These are phyloP conservation scores for Crocuta crocuta DNA, from an alignment of 2,113 vertebrate species.

Conservation along the genomic window DNA sequence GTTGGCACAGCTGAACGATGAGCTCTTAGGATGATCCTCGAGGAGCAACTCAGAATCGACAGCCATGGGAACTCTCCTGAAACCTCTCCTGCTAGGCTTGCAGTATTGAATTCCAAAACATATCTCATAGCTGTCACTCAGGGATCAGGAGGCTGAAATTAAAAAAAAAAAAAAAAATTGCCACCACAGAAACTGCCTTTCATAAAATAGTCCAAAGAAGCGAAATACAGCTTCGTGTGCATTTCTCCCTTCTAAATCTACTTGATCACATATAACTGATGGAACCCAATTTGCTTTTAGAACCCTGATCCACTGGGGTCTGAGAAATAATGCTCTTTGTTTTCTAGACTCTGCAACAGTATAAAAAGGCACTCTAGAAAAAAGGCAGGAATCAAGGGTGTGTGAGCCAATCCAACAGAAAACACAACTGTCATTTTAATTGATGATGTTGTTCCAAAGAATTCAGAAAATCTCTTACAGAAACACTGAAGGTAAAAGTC, in stretches of 20 bases:
- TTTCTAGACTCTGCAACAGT: not conserved
- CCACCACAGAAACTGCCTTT: not conserved
- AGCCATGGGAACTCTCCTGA: not conserved
- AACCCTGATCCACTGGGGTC: not conserved
- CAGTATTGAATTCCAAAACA: not conserved
- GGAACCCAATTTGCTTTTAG: not conserved
- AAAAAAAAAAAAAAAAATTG: not conserved
- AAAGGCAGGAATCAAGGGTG: not conserved
- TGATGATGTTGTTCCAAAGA: not conserved
- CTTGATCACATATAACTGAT: not conserved
- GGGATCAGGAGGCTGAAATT: not conserved
- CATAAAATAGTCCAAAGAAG: not conserved
- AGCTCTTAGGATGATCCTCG: not conserved
- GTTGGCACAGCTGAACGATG: not conserved
- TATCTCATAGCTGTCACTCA: not conserved
- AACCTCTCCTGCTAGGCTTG: not conserved
- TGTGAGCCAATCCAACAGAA: not conserved
- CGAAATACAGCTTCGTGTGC: not conserved
- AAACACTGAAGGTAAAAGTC: not conserved
- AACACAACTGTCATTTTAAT: not conserved
- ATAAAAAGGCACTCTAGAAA: not conserved
- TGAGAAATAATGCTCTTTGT: not conserved
- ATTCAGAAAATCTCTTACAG: not conserved
- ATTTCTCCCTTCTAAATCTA: not conserved
- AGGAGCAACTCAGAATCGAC: not conserved